A percentile compares a stretch with the other conserved stretches of the same genome.
These are phyloP conservation scores for Mactromeris polynyma DNA, from an alignment of 2,888 invertebrate genomes.

Conservation along the genomic window DNA sequence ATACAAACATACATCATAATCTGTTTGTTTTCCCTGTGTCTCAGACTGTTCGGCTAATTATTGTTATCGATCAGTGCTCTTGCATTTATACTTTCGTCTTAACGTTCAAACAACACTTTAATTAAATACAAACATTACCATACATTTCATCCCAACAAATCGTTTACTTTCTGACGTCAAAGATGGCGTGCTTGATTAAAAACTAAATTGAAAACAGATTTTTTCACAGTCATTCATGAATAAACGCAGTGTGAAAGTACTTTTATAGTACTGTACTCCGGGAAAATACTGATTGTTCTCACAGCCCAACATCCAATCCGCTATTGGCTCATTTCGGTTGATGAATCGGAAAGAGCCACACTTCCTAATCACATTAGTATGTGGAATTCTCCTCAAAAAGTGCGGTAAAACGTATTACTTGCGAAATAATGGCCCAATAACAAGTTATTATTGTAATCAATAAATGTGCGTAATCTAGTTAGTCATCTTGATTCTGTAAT, in stretches of 20 bases:
- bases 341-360: neutral
- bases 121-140: too few relatives aligned
- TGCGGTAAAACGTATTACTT: neutral
- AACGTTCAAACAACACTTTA: too few relatives aligned
- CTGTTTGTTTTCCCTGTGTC: too few relatives aligned
- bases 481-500: neutral
- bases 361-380: neutral
- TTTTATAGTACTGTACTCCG: too few relatives aligned
- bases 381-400: neutral
- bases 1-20: too few relatives aligned
- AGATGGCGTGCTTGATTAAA: neutral
- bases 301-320: neutral
- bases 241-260: neutral
- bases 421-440: neutral
- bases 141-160: too few relatives aligned
- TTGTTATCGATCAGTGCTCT: too few relatives aligned
- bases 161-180: neutral
- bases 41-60: too few relatives aligned
- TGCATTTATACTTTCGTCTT: too few relatives aligned
- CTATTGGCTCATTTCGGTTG: neutral
- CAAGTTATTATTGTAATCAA: neutral
- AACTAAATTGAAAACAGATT: neutral
- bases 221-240: neutral
- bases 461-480: neutral
- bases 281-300: too few relatives aligned